Conservation (phyloP, 1,140 invertebrate species). For the Pissodes strobi region DNA sequence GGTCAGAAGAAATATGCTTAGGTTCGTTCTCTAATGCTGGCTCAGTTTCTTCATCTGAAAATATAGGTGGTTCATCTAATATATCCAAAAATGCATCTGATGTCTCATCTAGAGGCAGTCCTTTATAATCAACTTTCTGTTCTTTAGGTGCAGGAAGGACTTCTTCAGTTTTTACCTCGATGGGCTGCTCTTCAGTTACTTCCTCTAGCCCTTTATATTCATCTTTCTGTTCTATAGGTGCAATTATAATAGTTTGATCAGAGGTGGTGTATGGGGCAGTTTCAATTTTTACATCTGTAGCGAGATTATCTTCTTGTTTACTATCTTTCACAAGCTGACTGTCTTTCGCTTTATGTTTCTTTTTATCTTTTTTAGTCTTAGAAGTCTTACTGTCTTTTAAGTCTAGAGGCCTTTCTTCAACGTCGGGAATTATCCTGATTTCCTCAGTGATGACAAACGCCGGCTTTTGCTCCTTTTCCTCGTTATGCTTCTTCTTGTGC, state of each 20-base stretch:
- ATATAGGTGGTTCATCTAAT: slow-evolving; percentile 59
- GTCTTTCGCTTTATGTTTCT: slow-evolving; percentile 18
- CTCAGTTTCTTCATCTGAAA: slow-evolving; percentile 39
- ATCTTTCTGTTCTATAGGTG: too few species aligned
- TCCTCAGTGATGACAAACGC: slow-evolving; percentile 34
- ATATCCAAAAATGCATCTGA: slow-evolving; percentile 60
- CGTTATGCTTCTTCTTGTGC: slow-evolving; percentile 33
- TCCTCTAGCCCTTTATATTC: slow-evolving; percentile 1
- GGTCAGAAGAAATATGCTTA: neutral
- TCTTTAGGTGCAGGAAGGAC: neutral
- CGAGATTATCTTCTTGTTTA: slow-evolving; percentile 1
- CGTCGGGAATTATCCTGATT: slow-evolving; percentile 29
- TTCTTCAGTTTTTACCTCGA: neutral
- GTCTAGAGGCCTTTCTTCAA: slow-evolving; percentile 6
- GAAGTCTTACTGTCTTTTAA: neutral
- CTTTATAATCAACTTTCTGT: slow-evolving; percentile 50
- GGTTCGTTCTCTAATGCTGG: neutral
- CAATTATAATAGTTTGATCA: too few species aligned
- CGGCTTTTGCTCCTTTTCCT: slow-evolving; percentile 32
- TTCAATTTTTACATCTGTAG: too few species aligned
- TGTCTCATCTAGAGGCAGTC: slow-evolving; percentile 57
- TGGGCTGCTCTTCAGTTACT: neutral
- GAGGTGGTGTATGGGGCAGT: too few species aligned
- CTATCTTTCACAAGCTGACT: neutral
- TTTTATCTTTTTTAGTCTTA: slow-evolving; percentile 17